Evolutionary conservation across 2,113 vertebrate genomes (phyloP).

Genomic region (Felis chaus): DNA sequence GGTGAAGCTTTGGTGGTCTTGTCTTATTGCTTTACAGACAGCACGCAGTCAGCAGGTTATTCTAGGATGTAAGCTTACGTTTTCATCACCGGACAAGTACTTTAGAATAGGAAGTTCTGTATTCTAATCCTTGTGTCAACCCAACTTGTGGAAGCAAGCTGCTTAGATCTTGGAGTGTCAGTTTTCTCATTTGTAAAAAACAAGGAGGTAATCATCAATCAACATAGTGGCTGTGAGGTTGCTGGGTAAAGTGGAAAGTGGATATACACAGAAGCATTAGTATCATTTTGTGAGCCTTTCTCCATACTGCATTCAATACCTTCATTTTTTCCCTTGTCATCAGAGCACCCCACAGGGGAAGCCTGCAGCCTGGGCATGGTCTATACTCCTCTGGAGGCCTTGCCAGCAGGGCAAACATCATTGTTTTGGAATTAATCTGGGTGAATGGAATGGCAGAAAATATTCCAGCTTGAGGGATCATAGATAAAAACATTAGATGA

Average conservation of each 20-base stretch:
- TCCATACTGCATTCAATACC: not conserved
- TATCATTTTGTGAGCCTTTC: not conserved
- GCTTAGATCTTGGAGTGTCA: not conserved
- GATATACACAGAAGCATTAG: not conserved
- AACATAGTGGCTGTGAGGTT: not conserved
- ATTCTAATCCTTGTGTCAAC: not conserved
- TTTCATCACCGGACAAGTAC: not conserved
- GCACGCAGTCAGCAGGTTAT: not conserved
- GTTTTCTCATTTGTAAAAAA: not conserved
- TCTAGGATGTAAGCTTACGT: not conserved
- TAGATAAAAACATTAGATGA: slow-evolving; percentile 35
- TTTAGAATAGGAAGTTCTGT: not conserved
- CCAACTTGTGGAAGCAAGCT: slow-evolving; percentile 7
- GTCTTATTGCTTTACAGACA: not conserved
- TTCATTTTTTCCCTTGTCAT: not conserved
- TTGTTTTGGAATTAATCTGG: not conserved
- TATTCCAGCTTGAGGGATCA: not conserved
- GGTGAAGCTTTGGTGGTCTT: slow-evolving; percentile 7
- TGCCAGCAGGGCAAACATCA: not conserved
- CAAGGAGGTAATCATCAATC: not conserved
- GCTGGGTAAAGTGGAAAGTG: not conserved
- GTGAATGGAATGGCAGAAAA: slow-evolving; percentile 31
- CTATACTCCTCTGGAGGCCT: not conserved
- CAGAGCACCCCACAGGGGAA: not conserved
- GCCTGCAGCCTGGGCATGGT: not conserved